Evolutionary conservation across 2,888 invertebrate genomes (phyloP).

Genomic region (Cephus rjabovi): DNA sequence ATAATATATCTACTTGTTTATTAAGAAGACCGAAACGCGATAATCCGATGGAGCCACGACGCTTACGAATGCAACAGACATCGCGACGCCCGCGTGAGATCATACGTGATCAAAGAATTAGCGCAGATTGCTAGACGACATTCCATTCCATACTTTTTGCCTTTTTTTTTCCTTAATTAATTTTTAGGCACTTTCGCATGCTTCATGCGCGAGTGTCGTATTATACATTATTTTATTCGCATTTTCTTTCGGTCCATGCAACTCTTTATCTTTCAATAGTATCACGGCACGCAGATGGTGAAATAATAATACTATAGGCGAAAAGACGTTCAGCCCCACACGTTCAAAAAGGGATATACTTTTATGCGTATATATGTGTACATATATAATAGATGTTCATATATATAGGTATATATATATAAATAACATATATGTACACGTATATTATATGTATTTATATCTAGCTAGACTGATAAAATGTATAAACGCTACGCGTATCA

Average conservation of each 20-base stretch:
- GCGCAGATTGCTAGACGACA: neutral
- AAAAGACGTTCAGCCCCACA: neutral
- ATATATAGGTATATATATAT: neutral
- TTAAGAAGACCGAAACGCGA: neutral
- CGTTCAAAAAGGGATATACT: neutral
- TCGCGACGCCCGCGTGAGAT: neutral
- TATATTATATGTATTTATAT: neutral
- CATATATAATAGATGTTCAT: neutral
- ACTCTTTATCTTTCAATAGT: neutral
- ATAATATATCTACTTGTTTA: neutral
- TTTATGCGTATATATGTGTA: neutral
- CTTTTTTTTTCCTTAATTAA: neutral
- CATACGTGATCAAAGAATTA: neutral
- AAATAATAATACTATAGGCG: neutral
- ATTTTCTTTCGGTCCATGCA: neutral
- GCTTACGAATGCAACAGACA: neutral
- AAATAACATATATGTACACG: neutral
- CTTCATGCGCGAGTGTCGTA: neutral
- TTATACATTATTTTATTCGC: neutral
- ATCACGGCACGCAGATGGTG: neutral
- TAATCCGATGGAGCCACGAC: neutral
- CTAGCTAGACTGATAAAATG: neutral
- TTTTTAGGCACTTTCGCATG: neutral
- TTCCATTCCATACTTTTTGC: neutral
- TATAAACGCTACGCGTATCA: neutral